Conservation (phyloP, 2,888 invertebrate genomes). For the Callimorpha dominula region DNA sequence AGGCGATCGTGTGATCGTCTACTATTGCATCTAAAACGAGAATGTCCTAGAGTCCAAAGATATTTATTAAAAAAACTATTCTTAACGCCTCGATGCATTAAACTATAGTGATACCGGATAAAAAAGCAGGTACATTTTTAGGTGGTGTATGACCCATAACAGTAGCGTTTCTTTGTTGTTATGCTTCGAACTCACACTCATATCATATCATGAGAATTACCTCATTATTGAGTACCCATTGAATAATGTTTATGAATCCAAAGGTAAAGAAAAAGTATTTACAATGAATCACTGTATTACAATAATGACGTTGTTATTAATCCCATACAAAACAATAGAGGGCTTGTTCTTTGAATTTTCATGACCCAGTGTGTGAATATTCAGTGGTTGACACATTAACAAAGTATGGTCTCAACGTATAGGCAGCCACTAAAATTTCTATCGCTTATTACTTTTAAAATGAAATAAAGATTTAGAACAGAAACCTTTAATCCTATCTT, state of each 20-base stretch:
- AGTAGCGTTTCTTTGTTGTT: neutral
- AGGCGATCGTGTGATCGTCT: no score
- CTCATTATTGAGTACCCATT: neutral
- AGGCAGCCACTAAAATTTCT: neutral
- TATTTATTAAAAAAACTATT: no score
- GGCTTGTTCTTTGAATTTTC: conserved; percentile 1
- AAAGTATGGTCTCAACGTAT: neutral
- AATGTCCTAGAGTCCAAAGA: no score
- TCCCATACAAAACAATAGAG: neutral
- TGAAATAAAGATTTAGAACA: no score
- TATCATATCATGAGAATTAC: neutral
- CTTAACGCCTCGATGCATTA: no score
- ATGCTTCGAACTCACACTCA: neutral
- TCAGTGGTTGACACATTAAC: neutral
- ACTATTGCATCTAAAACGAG: no score
- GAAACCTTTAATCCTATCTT: no score
- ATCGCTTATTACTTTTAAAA: neutral
- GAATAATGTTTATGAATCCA: conserved; percentile 1
- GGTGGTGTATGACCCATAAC: no score
- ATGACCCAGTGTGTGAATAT: conserved; percentile 8
- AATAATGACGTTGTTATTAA: conserved; percentile 7
- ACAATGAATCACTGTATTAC: neutral
- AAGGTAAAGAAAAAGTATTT: neutral
- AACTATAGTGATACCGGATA: no score
- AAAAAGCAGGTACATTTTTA: no score